Percentiles rank a stretch among this genome's conserved stretches.
phyloP scores from a whole-genome alignment of 2,888 invertebrate species.

The Drosophila antonietae region DNA sequence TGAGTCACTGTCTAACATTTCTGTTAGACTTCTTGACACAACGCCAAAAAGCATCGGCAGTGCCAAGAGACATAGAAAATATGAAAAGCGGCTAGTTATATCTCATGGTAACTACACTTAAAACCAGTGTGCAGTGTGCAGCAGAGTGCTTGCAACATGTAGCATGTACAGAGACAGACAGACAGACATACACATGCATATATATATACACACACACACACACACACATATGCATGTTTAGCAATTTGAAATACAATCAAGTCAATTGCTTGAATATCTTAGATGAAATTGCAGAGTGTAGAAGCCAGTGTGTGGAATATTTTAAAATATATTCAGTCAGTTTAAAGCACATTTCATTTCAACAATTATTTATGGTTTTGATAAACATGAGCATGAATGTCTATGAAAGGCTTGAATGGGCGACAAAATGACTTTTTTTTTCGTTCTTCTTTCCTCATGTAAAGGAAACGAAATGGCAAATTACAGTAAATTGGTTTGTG shows the following conservation, averaged over 20 bases:
- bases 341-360: conserved; percentile 14
- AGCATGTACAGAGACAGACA: no score
- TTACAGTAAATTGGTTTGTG: conserved; percentile 54
- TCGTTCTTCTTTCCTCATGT: background rate
- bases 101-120: conserved; percentile 32
- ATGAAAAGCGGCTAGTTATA: conserved; percentile 54
- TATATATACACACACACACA: background rate
- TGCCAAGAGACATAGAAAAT: conserved; percentile 45
- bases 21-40: conserved; percentile 68
- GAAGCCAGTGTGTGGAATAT: background rate
- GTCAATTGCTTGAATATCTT: conserved; percentile 1
- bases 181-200: background rate
- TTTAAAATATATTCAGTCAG: background rate
- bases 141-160: background rate
- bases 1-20: conserved; percentile 32
- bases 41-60: conserved; percentile 72
- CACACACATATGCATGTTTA: background rate
- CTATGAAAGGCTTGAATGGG: background rate
- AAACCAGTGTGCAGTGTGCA: background rate
- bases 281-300: background rate
- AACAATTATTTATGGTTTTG: background rate
- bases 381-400: background rate
- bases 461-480: conserved; percentile 35
- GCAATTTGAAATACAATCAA: conserved; percentile 9
- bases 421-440: background rate